Evolutionary conservation across 2,888 invertebrate genomes (phyloP).

Genomic region (Resseliella maxima): DNA sequence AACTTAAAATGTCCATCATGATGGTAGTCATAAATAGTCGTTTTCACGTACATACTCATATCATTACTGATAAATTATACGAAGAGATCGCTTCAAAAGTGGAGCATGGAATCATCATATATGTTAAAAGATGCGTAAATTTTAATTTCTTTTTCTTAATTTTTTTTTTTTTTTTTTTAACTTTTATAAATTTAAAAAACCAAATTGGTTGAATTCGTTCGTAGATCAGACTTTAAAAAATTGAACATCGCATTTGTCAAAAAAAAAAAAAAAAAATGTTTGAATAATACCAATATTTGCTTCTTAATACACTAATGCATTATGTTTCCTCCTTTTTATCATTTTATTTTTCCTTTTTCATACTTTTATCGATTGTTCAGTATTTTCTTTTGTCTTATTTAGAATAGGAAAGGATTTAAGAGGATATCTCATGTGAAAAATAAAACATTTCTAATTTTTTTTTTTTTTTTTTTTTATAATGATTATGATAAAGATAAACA

Average conservation of each 20-base stretch:
- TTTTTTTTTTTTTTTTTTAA: background rate
- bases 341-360: too few species aligned
- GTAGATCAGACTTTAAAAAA: slow-evolving; percentile 10
- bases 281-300: background rate
- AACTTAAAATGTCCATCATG: background rate
- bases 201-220: slow-evolving; percentile 22
- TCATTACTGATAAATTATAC: background rate
- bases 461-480: background rate
- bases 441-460: too few species aligned
- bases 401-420: too few species aligned
- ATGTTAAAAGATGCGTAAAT: too few species aligned
- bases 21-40: background rate
- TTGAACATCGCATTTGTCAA: background rate
- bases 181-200: background rate
- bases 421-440: too few species aligned
- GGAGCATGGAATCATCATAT: background rate
- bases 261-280: background rate
- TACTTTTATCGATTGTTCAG: too few species aligned
- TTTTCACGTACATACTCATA: background rate
- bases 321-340: background rate
- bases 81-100: slow-evolving; percentile 10
- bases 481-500: too few species aligned
- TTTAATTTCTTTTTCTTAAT: background rate
- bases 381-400: too few species aligned
- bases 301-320: background rate